Conservation (phyloP, 2,113 vertebrate genomes). For the Ia io region DNA sequence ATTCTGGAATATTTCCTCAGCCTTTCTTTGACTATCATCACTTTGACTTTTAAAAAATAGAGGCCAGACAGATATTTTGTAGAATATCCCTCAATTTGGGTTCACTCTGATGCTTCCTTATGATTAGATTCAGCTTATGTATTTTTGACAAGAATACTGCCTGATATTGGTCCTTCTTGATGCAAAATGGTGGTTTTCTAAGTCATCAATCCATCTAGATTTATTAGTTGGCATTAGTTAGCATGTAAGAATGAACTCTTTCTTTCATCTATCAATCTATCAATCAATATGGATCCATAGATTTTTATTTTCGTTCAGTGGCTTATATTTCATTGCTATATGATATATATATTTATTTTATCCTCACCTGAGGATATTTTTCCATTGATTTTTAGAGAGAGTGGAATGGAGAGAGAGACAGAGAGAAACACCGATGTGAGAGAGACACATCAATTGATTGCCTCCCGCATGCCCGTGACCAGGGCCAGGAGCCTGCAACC, state of each 20-base stretch:
- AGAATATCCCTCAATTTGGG: background rate
- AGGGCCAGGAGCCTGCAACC: too few relatives aligned
- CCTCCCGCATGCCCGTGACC: too few relatives aligned
- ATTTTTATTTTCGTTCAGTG: background rate
- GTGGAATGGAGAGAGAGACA: too few relatives aligned
- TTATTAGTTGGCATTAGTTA: conserved; percentile 3
- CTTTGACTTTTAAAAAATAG: background rate
- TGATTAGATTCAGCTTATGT: background rate
- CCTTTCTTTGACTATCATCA: background rate
- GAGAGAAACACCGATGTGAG: too few relatives aligned
- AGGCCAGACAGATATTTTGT: background rate
- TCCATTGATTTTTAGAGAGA: too few relatives aligned
- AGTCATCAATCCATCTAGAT: background rate
- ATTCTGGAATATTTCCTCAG: background rate
- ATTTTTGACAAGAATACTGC: background rate
- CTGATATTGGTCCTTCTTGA: background rate
- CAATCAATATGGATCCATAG: background rate
- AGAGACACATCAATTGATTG: too few relatives aligned
- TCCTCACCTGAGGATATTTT: too few relatives aligned
- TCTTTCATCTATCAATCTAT: background rate
- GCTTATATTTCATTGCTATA: background rate
- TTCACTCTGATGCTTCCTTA: conserved; percentile 8
- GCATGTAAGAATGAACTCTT: background rate
- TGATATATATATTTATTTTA: background rate
- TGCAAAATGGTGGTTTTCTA: background rate